These are phyloP conservation scores for Sebastes reedi DNA, from an alignment of 2,797 vertebrate species.

Conservation along the genomic window DNA sequence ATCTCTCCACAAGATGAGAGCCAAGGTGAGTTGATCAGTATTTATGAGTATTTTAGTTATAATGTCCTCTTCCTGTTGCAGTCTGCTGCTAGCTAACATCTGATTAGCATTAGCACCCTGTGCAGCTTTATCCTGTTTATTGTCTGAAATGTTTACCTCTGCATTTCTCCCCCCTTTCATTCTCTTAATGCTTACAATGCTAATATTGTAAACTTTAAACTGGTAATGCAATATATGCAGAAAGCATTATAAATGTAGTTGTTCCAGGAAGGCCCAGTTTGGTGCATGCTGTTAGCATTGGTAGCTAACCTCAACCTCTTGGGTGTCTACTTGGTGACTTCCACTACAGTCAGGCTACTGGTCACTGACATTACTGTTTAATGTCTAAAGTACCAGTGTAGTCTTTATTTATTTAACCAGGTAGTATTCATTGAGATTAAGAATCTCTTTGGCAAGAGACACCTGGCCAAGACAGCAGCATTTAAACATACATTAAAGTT, in stretches of 20 bases:
- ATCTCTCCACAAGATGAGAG: slow-evolving; percentile 89
- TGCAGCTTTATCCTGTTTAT: not conserved
- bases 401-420: no score
- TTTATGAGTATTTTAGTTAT: not conserved
- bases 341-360: no score
- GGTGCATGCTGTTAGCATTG: not conserved
- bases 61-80: not conserved
- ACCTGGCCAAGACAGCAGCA: no score
- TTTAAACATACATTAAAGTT: no score
- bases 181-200: not conserved
- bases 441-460: no score
- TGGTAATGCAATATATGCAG: fast-evolving
- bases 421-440: no score
- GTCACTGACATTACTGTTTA: fast-evolving
- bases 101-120: no score
- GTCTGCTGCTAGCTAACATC: slow-evolving; percentile 15
- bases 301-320: not conserved
- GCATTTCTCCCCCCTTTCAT: no score
- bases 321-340: fast-evolving
- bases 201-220: fast-evolving
- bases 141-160: fast-evolving
- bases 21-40: slow-evolving; percentile 84
- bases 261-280: not conserved
- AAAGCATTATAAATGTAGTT: not conserved
- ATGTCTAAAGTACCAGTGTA: fast-evolving